Evolutionary conservation across 2,797 vertebrate species (phyloP), one percentile per base, ranked within the genome.

Genomic region (Phyllotis vaccarum): DNA sequence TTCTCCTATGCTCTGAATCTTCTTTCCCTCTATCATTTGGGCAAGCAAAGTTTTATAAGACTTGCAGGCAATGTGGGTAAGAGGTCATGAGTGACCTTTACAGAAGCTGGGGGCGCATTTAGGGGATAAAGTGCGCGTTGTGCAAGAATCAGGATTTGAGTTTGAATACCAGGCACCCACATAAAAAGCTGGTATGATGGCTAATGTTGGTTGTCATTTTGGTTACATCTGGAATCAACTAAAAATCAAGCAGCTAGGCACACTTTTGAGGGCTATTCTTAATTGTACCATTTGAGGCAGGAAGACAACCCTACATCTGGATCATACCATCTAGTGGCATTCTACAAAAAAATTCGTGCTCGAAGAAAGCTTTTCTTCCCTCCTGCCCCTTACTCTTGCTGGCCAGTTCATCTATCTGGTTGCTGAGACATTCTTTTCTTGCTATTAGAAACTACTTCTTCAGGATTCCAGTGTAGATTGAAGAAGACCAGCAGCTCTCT

Each of bases 61-160:
- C 24, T 70, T 22, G 79, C 87, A 14, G 21, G n/a, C 40, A 37
- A 9, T 27, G 43, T 83, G 85, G 13, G 43, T 12, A 93, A 74
- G 31, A 86, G 66, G 43, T 68, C 81, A 81, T 78, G 81, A 95
- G 58, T 89, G 78, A 74, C 78, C 56, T 86, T 90, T 86, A 72
- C 40, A 54, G 64, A 34, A 52, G 49, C 13, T 19, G 64, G 31
- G 11, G 46, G n/a, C 31, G 31, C 7, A 31, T 34, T 86, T 31
- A 34, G 34, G 29, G 46, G 64, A 5, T 70, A 54, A 70, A 86
- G 34, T n/a, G 31, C 64, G 29, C 37, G 49, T n/a, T 37, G 4
- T 40, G 22, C 13, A 86, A 56, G 49, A 10, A 10, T 40, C 34
- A 72, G 49, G 85, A 72, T 24, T 12, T 58, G 49, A 86, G 49